Evolutionary conservation across 2,113 vertebrate genomes (phyloP), one percentile per base, ranked within the genome.

Genomic region (Gallinago paraguaiae): DNA sequence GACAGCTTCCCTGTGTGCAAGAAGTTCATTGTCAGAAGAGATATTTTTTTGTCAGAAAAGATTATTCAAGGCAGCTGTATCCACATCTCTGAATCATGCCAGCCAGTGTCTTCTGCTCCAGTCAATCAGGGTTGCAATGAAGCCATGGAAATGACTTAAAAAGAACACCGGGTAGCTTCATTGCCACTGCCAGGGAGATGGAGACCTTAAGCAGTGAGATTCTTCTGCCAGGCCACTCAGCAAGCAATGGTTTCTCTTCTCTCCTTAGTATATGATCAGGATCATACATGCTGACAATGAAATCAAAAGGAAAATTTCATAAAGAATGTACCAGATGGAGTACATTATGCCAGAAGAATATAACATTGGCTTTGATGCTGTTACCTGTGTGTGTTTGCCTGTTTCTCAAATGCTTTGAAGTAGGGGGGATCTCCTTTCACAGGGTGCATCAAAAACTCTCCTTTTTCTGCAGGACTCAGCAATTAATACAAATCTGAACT

Each of bases 371-470:
- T 94, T 84, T 64, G 74, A 63, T 54, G 64, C 27, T 30, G 23
- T 43, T 59, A 31, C 43, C 37, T 59, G 59, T 6, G 4, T 63
- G 25, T 16, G 7, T 45, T 71, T 10, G 45, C 53, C 24, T 57
- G 31, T 50, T 90, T 88, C 92, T 93, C 67, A 41, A 37, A 39
- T 16, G 43, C 63, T 92, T 86, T n/a, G 76, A 67, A 90, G 48
- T 35, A 74, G 0, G 3, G 2, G 24, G 67, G 70, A 31, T 61
- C 50, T 50, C 53, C 84, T 80, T 59, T 35, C 39, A 30, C 46
- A 68, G 48, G 5, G 31, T 12, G 30, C 27, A 63, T 22, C 48
- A 22, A 51, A 56, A 74, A 28, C 74, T 23, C 72, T 77, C 28
- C 65, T 48, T 37, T 51, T 67, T 43, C 39, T n/a, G 48, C 39